These are phyloP conservation scores for Psilopogon haemacephalus DNA, from an alignment of 2,113 vertebrate genomes.

Conservation along the genomic window DNA sequence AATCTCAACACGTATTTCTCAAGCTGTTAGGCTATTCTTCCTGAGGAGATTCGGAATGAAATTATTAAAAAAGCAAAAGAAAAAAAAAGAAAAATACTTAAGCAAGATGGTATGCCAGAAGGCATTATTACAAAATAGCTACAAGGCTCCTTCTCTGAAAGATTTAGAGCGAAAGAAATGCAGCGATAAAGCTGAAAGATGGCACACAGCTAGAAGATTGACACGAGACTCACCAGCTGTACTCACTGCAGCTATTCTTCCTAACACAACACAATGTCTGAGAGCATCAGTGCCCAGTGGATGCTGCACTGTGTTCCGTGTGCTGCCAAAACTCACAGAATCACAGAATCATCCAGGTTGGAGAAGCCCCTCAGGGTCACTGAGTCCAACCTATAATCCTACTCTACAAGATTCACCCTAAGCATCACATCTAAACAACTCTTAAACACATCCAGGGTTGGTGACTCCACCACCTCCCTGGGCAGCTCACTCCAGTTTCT, in stretches of 20 bases:
- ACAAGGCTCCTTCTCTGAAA: background rate
- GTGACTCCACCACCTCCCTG: too few relatives aligned
- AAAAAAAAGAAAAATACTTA: background rate
- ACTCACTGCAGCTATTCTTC: background rate
- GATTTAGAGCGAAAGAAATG: background rate
- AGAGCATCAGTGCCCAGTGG: background rate
- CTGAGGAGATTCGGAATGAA: constrained; percentile 39
- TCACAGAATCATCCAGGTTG: background rate
- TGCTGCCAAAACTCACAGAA: background rate
- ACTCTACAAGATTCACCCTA: too few relatives aligned
- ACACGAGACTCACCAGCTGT: background rate
- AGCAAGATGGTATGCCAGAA: constrained; percentile 29
- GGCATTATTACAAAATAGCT: constrained; percentile 34
- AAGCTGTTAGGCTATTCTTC: constrained; percentile 35
- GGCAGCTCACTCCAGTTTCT: too few relatives aligned
- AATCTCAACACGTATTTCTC: constrained; percentile 42
- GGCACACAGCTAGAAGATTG: fast-evolving
- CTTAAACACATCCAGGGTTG: too few relatives aligned
- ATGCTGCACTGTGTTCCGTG: fast-evolving
- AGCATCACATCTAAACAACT: too few relatives aligned
- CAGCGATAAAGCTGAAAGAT: constrained; percentile 1
- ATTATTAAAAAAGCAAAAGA: background rate
- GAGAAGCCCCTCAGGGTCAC: too few relatives aligned
- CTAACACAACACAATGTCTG: fast-evolving
- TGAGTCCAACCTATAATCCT: too few relatives aligned